Base-by-base conservation (phyloP, 2,888 invertebrate species). In the Acleris literana region DNA sequence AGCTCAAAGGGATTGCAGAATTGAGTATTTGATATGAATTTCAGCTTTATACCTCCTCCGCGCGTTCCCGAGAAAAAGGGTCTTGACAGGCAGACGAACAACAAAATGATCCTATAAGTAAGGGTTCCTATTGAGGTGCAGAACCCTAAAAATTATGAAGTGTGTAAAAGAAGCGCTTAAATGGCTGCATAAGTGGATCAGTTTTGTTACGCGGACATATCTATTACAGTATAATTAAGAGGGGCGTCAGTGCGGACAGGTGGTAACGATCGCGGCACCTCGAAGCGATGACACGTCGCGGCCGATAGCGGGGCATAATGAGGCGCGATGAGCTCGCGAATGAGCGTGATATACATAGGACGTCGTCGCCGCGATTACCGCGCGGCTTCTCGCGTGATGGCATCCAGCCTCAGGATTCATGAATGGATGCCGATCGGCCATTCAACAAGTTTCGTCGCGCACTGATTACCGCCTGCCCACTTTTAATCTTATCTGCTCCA, bases 361-460 rank as follows among this genome's bases (percentile, higher is more conserved):
- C 55, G 46, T 59, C 59, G 54, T 72, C 68, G 70, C 70, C 63
- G 68, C 73, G 69, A 70, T 63, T 67, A 68, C 61, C 69, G 72
- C 64, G 69, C 64, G 69, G 33, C 16, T 68, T 70, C 70, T 85
- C 76, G 86, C 89, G 91, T 88, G 92, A 88, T 84, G 91, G 89
- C 86, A 91, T 90, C 87, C 81, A 76, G 74, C 77, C 79, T 81
- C 84, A 85, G 56, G 66, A 66, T 62, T 62, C 69, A 78, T 92
- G 92, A 92, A 92, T 89, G 90, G 86, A 86, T 83, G 77, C 69
- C 79, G 80, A 79, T 84, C 79, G 77, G 74, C 74, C 88, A 90
- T 92, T 90, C 87, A 92, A 87, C 87, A 87, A 86, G 89, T 87
- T 88, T 87, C 85, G 92, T 90, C 90, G 84, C 88, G 91, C 90